phyloP scores from a whole-genome alignment of 1,140 invertebrate species.

The Hyposmocoma kahamanoa region DNA sequence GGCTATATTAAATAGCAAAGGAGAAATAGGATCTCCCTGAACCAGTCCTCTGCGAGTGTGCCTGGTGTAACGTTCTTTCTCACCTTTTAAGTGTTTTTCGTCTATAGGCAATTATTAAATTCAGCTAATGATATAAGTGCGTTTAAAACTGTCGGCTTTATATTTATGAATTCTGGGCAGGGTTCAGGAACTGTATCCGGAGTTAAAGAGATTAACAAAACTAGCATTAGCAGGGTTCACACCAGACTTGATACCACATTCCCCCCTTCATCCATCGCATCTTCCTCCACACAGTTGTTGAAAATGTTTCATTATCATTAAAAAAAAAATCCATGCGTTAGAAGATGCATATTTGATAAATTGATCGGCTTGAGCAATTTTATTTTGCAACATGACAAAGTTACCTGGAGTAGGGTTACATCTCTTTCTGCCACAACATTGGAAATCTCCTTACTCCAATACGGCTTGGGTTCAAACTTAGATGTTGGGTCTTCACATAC shows the following conservation, averaged over 20 bases:
- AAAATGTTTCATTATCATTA: not conserved
- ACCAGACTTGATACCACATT: not conserved
- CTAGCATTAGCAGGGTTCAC: not conserved
- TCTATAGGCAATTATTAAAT: not conserved
- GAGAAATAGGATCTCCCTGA: slow-evolving; percentile 8
- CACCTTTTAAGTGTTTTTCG: not conserved
- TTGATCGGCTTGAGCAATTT: too few species aligned
- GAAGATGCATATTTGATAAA: not conserved
- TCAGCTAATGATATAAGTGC: not conserved
- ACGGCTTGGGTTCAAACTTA: slow-evolving; percentile 1
- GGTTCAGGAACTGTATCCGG: not conserved
- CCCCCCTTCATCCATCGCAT: slow-evolving; percentile 5
- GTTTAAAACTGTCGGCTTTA: not conserved
- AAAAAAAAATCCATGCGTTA: not conserved
- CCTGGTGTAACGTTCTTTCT: not conserved
- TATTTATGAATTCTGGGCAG: not conserved
- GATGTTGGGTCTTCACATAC: not conserved
- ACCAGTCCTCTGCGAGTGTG: not conserved
- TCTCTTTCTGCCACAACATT: not conserved
- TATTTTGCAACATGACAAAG: too few species aligned
- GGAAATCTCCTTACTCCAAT: not conserved
- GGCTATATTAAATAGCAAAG: slow-evolving; percentile 7
- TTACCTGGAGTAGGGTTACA: slow-evolving; percentile 3
- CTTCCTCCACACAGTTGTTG: not conserved
- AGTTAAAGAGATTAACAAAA: not conserved